These are phyloP conservation scores for Hyperoplus lanceolatus DNA, from an alignment of 2,797 vertebrate species.

Conservation along the genomic window DNA sequence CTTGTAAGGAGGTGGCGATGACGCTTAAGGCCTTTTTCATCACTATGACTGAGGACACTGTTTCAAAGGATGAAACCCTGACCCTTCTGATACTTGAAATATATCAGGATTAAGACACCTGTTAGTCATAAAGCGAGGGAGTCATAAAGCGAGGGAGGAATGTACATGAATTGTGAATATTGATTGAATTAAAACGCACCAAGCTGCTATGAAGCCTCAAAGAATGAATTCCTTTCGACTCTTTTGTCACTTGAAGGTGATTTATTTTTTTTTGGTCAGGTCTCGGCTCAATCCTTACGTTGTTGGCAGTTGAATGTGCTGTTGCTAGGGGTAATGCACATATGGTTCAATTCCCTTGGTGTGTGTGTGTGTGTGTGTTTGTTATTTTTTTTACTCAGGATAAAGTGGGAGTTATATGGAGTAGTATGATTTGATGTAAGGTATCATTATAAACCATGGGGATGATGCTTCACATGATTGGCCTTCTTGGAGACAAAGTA, in stretches of 20 bases:
- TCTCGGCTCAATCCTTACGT: slow-evolving; percentile 39
- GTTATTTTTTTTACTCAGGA: slow-evolving; percentile 8
- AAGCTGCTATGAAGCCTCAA: neutral
- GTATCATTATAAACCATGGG: no score
- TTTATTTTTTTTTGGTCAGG: slow-evolving; percentile 27
- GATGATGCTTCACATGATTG: no score
- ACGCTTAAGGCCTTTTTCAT: neutral
- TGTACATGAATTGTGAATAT: neutral
- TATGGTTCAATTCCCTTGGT: slow-evolving; percentile 43
- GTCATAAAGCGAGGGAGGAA: neutral
- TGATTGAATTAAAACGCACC: slow-evolving; percentile 32
- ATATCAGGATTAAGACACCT: neutral
- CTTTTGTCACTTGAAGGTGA: slow-evolving; percentile 19
- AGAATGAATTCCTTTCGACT: slow-evolving; percentile 20
- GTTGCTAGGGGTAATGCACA: slow-evolving; percentile 68
- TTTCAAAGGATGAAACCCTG: slow-evolving; percentile 47
- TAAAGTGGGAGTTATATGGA: no score
- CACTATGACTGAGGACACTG: slow-evolving; percentile 1
- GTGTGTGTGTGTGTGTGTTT: slow-evolving; percentile 18
- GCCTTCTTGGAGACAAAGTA: no score
- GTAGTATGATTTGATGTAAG: no score
- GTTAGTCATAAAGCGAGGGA: neutral
- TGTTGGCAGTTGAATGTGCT: slow-evolving; percentile 68
- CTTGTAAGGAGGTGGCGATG: slow-evolving; percentile 2
- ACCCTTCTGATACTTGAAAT: slow-evolving; percentile 24